Evolutionary conservation across 2,888 invertebrate species (phyloP), one percentile per base, ranked within the genome.

Genomic region (Eumerus sabulonum): DNA sequence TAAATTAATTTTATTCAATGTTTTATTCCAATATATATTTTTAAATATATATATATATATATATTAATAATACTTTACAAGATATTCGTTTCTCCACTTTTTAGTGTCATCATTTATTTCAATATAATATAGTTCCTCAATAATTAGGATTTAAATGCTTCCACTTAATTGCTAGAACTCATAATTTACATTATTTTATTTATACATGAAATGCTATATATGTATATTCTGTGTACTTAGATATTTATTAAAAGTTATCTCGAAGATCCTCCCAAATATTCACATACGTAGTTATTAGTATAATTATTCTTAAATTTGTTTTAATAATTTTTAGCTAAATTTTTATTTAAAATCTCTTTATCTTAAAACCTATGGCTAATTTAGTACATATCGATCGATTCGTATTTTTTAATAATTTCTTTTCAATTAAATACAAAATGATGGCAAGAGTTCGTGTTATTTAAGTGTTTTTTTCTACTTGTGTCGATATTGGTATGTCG

Each of bases 21-120:
- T 73, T 79, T 79, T 79, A 74, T 74, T 79, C 74, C 36, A 72
- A 62, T 72, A 64, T 79, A 67, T 76, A 62, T 66, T 68, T 79
- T 74, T 74, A 59, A 68, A 72, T 73, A 79, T 79, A 73, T 27
- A 27, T 27, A 27, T 27, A 7, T 27, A 27, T 27, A 27, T 79
- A 79, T 74, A 60, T 74, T 68, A 79, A 79, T 79, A 74, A 79
- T 74, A 79, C 77, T 74, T 79, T 79, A 79, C 73, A 79, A 79
- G 74, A 74, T 74, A 74, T 79, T 79, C 74, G 59, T 74, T 79
- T 67, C 51, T 17, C 48, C 62, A 19, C 38, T 45, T 66, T 63
- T 73, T 54, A 60, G 62, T 76, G 51, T 70, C 71, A 76, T 66
- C 76, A 74, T 76, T 81, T 81, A 66, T 76, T 62, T 76, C 71